These are phyloP conservation scores for Siphonodentalium dalli DNA, from an alignment of 2,888 invertebrate species.

Conservation along the genomic window DNA sequence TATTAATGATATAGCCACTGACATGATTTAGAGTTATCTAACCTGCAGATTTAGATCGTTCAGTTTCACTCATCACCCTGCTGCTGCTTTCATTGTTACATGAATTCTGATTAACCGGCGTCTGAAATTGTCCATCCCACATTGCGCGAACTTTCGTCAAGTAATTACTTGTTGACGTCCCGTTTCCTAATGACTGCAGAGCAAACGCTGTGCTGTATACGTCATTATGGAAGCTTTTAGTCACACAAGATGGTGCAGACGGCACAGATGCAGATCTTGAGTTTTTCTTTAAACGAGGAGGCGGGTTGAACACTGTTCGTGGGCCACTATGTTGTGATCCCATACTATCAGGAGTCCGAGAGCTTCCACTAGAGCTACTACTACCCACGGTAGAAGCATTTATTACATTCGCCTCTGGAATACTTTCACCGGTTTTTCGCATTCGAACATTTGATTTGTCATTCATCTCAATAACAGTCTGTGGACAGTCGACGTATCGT, in stretches of 20 bases:
- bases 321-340: too few relatives aligned
- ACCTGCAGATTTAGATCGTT: slow-evolving; percentile 30
- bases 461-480: too few relatives aligned
- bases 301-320: not conserved
- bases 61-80: slow-evolving; percentile 29
- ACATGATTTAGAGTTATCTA: slow-evolving; percentile 22
- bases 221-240: slow-evolving; percentile 56
- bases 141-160: slow-evolving; percentile 55
- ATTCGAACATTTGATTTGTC: too few relatives aligned
- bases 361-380: too few relatives aligned
- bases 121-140: slow-evolving; percentile 51
- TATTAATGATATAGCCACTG: slow-evolving; percentile 29
- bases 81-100: slow-evolving; percentile 28
- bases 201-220: slow-evolving; percentile 62
- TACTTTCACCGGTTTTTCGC: too few relatives aligned
- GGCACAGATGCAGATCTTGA: slow-evolving; percentile 12
- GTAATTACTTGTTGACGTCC: slow-evolving; percentile 47
- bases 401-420: too few relatives aligned
- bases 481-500: too few relatives aligned
- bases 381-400: too few relatives aligned
- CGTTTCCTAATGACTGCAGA: slow-evolving; percentile 55
- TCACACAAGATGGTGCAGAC: slow-evolving; percentile 30
- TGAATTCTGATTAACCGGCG: slow-evolving; percentile 28
- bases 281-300: not conserved
- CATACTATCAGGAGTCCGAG: too few relatives aligned